A percentile compares a stretch with the other conserved stretches of the same genome.
These are phyloP conservation scores for Euwallacea fornicatus DNA, from an alignment of 1,140 invertebrate genomes.

Conservation along the genomic window DNA sequence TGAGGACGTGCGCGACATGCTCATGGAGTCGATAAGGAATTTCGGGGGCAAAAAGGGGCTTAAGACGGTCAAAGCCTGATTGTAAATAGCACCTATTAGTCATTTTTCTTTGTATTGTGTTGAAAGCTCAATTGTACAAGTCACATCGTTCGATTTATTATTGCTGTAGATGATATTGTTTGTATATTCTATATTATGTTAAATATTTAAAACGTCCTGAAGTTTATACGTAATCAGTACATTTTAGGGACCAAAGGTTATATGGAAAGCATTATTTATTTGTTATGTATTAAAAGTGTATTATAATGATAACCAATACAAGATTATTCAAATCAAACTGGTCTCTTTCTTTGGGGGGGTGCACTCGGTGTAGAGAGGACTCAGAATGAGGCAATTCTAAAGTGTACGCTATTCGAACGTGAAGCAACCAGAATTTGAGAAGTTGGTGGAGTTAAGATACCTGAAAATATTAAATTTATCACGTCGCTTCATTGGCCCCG, in stretches of 20 bases:
- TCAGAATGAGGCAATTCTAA: no score
- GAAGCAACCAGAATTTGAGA: no score
- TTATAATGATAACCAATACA: no score
- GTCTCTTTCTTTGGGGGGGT: no score
- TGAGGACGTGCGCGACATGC: slow-evolving; percentile 63
- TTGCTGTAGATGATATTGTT: neutral
- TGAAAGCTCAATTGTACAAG: slow-evolving; percentile 17
- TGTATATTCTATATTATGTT: slow-evolving; percentile 7
- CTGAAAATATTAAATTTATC: no score
- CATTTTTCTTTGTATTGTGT: slow-evolving; percentile 5
- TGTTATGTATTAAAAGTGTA: slow-evolving; percentile 36
- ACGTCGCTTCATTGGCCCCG: no score
- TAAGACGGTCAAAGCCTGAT: slow-evolving; percentile 56
- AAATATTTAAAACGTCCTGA: slow-evolving; percentile 5
- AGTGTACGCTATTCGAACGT: no score
- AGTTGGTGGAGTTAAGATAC: no score
- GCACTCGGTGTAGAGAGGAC: no score
- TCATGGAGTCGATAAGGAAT: slow-evolving; percentile 72
- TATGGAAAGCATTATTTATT: slow-evolving; percentile 51
- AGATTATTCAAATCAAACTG: no score
- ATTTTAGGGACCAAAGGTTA: slow-evolving; percentile 52
- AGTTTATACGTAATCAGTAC: slow-evolving; percentile 16
- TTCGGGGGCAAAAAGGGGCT: slow-evolving; percentile 65
- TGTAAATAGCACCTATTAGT: slow-evolving; percentile 3
- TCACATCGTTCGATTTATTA: slow-evolving; percentile 8